Base-by-base conservation (phyloP, 2,113 vertebrate genomes). In the Rhinolophus sinicus region DNA sequence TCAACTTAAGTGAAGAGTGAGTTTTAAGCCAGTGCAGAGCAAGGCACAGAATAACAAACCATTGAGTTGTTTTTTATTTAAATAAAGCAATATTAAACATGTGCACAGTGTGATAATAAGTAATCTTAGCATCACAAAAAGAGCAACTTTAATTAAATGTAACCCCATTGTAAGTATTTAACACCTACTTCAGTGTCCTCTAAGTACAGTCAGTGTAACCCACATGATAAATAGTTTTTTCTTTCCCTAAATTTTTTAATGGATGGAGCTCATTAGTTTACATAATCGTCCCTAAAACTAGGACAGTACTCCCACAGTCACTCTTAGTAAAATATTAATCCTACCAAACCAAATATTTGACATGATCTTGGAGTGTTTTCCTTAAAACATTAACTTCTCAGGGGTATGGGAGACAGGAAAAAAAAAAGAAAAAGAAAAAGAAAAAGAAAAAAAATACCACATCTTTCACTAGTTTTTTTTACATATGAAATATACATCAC, bases 261-360 rank as follows among this genome's bases (percentile, higher is more conserved):
- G 89, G 95, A 97, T 67, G 65, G 87, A 85, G 91, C 94, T 98
- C 97, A 97, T 98, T 98, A 97, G 94, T 84, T 97, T 97, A 96
- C 93, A 96, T 98, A 97, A 97, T 96, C 96, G 84, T 84, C 91
- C 95, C 52, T 89, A 96, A 97, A 97, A 97, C 67, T 91, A 88
- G 97, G 95, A 96, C 82, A 97, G 77, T 0, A 3, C 19, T 95
- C 69, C 69, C 78, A 93, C 87, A 95, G 96, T 94, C 52, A 1
- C 88, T 85, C n/a, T n/a, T 80, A 81, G 91, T 96, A 78, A 96
- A 97, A 96, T 96, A 97, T 95, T 96, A 98, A 97, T 96, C 58
- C 97, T 87, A 96, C 88, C 82, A 95, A 97, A 83, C 94, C 94
- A 97, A 97, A 96, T 94, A 97, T 97, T 95, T 96, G 96, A 97